Evolutionary conservation across 2,888 invertebrate genomes (phyloP), one percentile per base, ranked within the genome.

Genomic region (Drosophila kuntzei): DNA sequence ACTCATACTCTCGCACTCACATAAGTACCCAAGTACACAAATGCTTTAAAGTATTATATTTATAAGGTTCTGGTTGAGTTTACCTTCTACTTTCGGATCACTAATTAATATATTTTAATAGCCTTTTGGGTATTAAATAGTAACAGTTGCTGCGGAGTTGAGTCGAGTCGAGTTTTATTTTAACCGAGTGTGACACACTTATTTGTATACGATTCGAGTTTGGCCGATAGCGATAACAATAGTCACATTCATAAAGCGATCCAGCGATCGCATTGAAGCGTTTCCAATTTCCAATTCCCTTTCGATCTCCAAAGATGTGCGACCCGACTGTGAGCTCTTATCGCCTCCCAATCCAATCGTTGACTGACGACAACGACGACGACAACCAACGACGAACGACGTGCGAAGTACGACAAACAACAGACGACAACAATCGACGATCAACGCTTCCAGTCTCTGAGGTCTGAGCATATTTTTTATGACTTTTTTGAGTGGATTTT

Each of bases 291-390:
- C 54, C 59, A 59, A 73, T 63, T 62, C 53, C 44, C 43, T 50
- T 62, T 51, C 46, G 58, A 60, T 71, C 62, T 69, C 32, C 34
- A 37, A 60, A 79, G 70, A 63, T 64, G 61, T 54, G 41, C 54
- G 57, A 29, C 25, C 39, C 37, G 57, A 18, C 57, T 11, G 41
- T 32, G 71, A 77, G 77, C 70, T 88, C 87, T 86, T 86, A 86
- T 86, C 85, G 85, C 69, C 37, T 66, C 39, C 65, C 81, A 79
- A 81, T 76, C 81, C 81, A 80, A 82, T 71, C 65, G 74, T 54
- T 64, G 79, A 86, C 85, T 89, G 87, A 71, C 69, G 78, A 47
- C 68, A 12, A 57, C 62, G 55, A 59, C 58, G 14, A 43, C 50
- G 18, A 41, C 69, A 9, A 49, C n/a, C n/a, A n/a, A 14, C 20